Conservation (phyloP, 2,113 vertebrate species). For the Notiomystis cincta region DNA sequence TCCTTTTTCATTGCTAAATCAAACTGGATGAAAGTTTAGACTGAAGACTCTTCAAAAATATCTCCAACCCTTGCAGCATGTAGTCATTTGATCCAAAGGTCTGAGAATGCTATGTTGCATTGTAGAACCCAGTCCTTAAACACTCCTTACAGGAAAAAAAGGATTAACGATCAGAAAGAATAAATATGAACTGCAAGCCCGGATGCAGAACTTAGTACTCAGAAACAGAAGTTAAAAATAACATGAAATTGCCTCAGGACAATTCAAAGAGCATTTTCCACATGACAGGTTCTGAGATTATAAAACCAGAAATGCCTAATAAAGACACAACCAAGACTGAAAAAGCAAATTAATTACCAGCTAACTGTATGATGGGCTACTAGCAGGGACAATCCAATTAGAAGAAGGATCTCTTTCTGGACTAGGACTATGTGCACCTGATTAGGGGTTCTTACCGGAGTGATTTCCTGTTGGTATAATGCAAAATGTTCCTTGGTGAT, state of each 20-base stretch:
- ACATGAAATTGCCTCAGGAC: neutral
- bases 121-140: neutral
- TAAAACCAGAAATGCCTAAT: neutral
- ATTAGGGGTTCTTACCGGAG: constrained; percentile 76
- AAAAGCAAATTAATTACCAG: neutral
- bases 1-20: neutral
- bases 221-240: neutral
- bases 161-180: neutral
- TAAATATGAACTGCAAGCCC: neutral
- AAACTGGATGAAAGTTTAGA: neutral
- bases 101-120: neutral
- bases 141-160: neutral
- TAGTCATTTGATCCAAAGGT: neutral
- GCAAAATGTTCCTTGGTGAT: constrained; percentile 91
- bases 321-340: neutral
- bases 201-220: neutral
- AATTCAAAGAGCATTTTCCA: neutral
- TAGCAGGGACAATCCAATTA: neutral
- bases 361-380: neutral
- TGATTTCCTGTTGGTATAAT: constrained; percentile 86
- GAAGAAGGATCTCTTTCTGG: neutral
- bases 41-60: neutral
- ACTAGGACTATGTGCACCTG: neutral
- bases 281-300: neutral
- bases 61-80: neutral